Evolutionary conservation across 2,888 invertebrate species (phyloP).

Genomic region (Sturmia bella): DNA sequence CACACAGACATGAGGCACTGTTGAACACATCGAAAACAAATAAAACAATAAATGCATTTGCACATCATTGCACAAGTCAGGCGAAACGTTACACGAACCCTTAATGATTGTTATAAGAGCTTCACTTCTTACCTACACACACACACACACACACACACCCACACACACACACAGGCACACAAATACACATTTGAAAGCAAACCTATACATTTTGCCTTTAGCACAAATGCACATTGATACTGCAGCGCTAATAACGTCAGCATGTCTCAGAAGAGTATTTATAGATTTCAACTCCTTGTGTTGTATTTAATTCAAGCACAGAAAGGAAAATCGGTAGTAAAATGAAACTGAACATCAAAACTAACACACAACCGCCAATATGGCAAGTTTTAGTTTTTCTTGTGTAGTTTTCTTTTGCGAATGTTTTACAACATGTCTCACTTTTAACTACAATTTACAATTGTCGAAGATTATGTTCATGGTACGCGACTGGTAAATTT

Average conservation of each 20-base stretch:
- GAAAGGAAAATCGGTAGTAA: slow-evolving; percentile 26
- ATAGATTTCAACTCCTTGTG: slow-evolving; percentile 27
- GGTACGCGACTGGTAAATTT: slow-evolving; percentile 49
- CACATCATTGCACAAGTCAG: slow-evolving; percentile 60
- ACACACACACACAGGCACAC: too few relatives aligned
- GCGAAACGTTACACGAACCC: slow-evolving; percentile 40
- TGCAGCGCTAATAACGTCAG: slow-evolving; percentile 51
- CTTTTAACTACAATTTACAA: slow-evolving; percentile 56
- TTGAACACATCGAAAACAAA: not conserved
- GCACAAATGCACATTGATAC: slow-evolving; percentile 30
- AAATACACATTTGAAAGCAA: too few relatives aligned
- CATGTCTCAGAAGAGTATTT: slow-evolving; percentile 51
- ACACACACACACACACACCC: not conserved
- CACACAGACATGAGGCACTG: not conserved
- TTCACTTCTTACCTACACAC: slow-evolving; percentile 6
- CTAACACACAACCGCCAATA: slow-evolving; percentile 24
- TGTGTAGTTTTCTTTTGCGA: not conserved
- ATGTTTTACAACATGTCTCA: slow-evolving; percentile 36
- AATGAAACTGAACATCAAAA: slow-evolving; percentile 36
- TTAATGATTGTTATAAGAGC: slow-evolving; percentile 31
- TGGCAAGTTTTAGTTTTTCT: slow-evolving; percentile 4
- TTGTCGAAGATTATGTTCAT: slow-evolving; percentile 48
- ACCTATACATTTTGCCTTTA: slow-evolving; percentile 15
- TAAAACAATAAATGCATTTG: slow-evolving; percentile 58
- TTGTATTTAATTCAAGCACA: slow-evolving; percentile 6